phyloP scores from a whole-genome alignment of 35 echinoderm and acorn worm genomes.

The Apostichopus californicus region DNA sequence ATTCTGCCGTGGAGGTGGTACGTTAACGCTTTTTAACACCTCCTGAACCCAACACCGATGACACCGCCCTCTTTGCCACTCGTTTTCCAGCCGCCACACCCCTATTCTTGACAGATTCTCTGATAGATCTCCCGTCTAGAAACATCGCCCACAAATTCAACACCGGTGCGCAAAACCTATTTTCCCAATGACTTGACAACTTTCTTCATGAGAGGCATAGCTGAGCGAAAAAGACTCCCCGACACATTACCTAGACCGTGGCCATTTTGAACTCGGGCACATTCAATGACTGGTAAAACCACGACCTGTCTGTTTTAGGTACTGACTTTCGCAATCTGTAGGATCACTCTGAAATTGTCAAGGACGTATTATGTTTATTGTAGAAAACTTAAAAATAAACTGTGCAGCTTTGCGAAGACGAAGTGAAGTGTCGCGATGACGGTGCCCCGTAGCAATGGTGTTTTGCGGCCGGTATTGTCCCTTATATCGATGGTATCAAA shows the following conservation, averaged over 20 bases:
- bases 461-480: background rate
- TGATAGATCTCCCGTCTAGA: background rate
- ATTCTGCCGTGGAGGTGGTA: background rate
- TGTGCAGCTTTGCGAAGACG: background rate
- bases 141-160: conserved; percentile 57
- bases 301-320: background rate
- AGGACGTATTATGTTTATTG: background rate
- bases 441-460: background rate
- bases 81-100: background rate
- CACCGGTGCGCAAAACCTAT: conserved; percentile 56
- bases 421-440: background rate
- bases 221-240: conserved; percentile 50
- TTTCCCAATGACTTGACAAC: conserved; percentile 63
- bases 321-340: background rate
- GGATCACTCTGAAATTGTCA: background rate
- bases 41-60: background rate
- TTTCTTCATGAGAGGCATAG: conserved; percentile 58
- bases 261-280: background rate
- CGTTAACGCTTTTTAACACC: conserved; percentile 5
- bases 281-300: conserved; percentile 23
- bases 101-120: background rate
- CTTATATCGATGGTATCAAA: background rate
- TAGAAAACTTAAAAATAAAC: conserved; percentile 6
- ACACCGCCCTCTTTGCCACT: background rate
- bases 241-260: conserved; percentile 16